phyloP scores from a whole-genome alignment of 1,140 invertebrate species.

The Brachionus sp. region DNA sequence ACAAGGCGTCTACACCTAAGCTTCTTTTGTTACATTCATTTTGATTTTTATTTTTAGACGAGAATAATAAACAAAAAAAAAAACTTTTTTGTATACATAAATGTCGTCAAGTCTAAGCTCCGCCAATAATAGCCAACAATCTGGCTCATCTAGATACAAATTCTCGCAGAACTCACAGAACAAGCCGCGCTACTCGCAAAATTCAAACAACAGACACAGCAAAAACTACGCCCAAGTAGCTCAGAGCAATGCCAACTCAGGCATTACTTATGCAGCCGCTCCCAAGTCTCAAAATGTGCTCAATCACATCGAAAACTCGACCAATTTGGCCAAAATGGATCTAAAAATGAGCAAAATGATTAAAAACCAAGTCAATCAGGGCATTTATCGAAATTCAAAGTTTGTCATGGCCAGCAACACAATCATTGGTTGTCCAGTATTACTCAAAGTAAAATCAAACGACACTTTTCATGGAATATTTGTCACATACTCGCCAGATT shows the following conservation, averaged over 20 bases:
- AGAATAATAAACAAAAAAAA: constrained; percentile 13
- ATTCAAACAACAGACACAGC: background rate
- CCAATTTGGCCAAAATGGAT: constrained; percentile 36
- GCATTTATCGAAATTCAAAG: constrained; percentile 20
- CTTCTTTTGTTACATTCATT: background rate
- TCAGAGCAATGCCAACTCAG: background rate
- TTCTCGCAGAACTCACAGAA: constrained; percentile 9
- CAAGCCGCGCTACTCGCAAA: background rate
- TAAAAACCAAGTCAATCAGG: background rate
- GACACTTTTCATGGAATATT: constrained; percentile 46
- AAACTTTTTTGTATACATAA: constrained; percentile 11
- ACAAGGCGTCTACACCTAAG: background rate
- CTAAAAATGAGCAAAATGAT: constrained; percentile 1
- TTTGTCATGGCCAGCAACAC: constrained; percentile 25
- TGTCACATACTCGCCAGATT: constrained; percentile 40
- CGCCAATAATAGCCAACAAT: constrained; percentile 1
- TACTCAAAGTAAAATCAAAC: constrained; percentile 37
- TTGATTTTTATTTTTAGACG: background rate
- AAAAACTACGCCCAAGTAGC: constrained; percentile 16
- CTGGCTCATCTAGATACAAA: background rate
- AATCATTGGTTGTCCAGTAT: constrained; percentile 26
- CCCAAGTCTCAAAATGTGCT: background rate
- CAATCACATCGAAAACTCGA: constrained; percentile 2
- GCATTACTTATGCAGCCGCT: background rate
- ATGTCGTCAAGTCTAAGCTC: constrained; percentile 28